Evolutionary conservation across 2,888 invertebrate genomes (phyloP).

Genomic region (Malacosoma neustria): DNA sequence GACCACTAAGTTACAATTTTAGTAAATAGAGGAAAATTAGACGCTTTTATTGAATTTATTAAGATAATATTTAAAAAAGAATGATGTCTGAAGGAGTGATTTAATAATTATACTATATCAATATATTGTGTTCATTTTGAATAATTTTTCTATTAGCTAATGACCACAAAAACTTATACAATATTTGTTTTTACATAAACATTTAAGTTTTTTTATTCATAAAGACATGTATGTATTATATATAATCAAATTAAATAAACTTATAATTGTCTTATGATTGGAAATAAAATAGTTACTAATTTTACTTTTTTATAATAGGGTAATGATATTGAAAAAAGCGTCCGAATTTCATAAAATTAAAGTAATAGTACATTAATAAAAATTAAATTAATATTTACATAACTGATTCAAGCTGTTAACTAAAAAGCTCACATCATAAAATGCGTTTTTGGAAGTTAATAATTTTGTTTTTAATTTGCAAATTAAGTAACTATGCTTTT

Average conservation of each 20-base stretch:
- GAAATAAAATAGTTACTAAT: no score
- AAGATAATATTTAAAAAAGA: background rate
- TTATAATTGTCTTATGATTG: no score
- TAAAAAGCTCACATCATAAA: constrained; percentile 10
- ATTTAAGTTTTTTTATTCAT: no score
- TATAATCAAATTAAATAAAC: no score
- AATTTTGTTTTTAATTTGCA: constrained; percentile 7
- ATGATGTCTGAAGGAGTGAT: background rate
- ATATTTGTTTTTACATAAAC: no score
- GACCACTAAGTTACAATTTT: constrained; percentile 9
- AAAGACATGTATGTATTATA: no score
- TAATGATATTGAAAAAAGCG: background rate
- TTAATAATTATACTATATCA: no score
- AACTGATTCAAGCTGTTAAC: constrained; percentile 3
- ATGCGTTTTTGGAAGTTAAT: constrained; percentile 5
- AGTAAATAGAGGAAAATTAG: constrained; percentile 10
- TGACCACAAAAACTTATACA: no score
- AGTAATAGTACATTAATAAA: constrained; percentile 3
- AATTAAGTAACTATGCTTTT: constrained; percentile 33
- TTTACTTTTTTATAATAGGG: no score
- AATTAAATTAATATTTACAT: constrained; percentile 6
- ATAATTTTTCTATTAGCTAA: no score
- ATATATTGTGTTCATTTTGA: no score
- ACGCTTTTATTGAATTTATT: constrained; percentile 6
- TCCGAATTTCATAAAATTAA: background rate